These are phyloP conservation scores for Eurytoma adleriae DNA, from an alignment of 2,888 invertebrate genomes.

Conservation along the genomic window DNA sequence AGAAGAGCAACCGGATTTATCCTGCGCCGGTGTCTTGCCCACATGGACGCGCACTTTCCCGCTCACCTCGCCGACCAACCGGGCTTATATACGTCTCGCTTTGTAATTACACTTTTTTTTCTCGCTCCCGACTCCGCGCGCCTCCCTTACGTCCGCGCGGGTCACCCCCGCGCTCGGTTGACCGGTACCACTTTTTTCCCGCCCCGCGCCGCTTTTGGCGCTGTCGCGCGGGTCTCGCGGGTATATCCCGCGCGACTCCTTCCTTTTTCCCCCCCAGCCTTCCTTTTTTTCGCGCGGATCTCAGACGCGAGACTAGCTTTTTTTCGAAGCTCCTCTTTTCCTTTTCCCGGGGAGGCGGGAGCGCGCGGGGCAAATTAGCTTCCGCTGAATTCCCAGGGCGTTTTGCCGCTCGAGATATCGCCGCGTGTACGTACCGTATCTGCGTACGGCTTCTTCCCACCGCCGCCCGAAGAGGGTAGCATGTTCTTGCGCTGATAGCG, in stretches of 20 bases:
- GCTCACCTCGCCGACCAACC: not conserved
- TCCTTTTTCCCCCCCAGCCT: not conserved
- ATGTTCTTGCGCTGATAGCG: conserved; percentile 30
- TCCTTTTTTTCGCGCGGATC: not conserved
- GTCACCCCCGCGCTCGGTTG: conserved; percentile 1
- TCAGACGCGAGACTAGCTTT: not conserved
- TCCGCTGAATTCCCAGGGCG: conserved; percentile 47
- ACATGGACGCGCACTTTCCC: not conserved
- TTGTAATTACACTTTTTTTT: conserved; percentile 54
- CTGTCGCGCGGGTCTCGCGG: conserved; percentile 5
- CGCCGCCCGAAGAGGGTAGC: conserved; percentile 3
- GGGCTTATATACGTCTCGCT: conserved; percentile 25
- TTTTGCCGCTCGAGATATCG: conserved; percentile 25
- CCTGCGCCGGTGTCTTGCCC: conserved; percentile 30
- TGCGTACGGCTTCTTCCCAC: too few species aligned
- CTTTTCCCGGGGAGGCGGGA: not conserved
- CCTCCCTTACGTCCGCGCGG: not conserved
- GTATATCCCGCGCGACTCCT: not conserved
- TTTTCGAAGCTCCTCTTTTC: not conserved
- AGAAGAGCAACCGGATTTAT: conserved; percentile 38
- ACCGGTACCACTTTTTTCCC: conserved; percentile 7
- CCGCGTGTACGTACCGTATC: not conserved
- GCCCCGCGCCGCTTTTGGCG: conserved; percentile 8
- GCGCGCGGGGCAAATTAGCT: conserved; percentile 53
- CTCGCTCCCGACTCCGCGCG: not conserved